phyloP scores from a whole-genome alignment of 2,113 vertebrate genomes.

The Anseranas semipalmata region DNA sequence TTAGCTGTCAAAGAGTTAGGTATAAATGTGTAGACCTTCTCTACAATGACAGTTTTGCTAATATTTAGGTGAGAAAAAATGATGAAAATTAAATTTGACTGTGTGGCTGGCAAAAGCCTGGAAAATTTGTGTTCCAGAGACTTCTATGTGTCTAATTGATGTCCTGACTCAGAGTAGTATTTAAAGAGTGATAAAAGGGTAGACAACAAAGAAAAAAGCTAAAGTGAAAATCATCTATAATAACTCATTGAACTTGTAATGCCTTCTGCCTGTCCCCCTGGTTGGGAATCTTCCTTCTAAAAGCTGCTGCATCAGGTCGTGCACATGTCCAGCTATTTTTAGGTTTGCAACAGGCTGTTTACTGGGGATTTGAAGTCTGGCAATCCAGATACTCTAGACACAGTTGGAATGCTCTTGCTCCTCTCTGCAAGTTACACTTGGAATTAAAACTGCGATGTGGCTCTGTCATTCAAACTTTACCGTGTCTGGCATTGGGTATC shows the following conservation, averaged over 20 bases:
- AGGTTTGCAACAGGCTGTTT: constrained; percentile 64
- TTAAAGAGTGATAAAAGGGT: not conserved
- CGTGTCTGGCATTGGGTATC: constrained; percentile 29
- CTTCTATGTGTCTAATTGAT: not conserved
- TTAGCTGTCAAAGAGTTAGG: not conserved
- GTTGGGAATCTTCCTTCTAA: constrained; percentile 25
- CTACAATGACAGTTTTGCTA: not conserved
- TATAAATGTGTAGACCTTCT: not conserved
- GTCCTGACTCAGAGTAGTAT: not conserved
- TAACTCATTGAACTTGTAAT: not conserved
- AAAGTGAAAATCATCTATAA: not conserved
- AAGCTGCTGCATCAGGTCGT: constrained; percentile 62
- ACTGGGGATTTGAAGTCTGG: constrained; percentile 68
- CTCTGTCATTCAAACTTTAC: constrained; percentile 66
- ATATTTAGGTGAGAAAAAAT: not conserved
- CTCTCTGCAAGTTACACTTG: constrained; percentile 55
- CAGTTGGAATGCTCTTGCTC: constrained; percentile 61
- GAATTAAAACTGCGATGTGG: constrained; percentile 59
- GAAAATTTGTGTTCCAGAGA: not conserved
- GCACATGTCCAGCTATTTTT: constrained; percentile 68
- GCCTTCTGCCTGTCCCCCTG: not conserved
- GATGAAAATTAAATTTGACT: not conserved
- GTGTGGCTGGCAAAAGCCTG: not conserved
- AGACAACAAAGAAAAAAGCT: not conserved
- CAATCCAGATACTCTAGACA: constrained; percentile 68